Percentiles rank a stretch among this genome's conserved stretches.
These are phyloP conservation scores for Phalacrocorax aristotelis DNA, from an alignment of 2,113 vertebrate species.

Conservation along the genomic window DNA sequence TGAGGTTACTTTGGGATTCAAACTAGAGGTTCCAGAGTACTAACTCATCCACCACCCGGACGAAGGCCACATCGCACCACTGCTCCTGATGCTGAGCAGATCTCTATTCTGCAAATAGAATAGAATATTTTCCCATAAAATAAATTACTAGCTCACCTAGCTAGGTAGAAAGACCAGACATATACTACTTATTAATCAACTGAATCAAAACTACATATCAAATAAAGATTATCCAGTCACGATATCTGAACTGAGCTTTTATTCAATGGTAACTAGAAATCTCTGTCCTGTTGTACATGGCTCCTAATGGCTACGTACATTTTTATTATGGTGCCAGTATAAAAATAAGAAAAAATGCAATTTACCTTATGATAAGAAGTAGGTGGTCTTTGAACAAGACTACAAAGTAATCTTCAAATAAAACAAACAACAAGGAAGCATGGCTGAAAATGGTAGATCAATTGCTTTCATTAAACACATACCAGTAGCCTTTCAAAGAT, in stretches of 20 bases:
- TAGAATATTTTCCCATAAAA: neutral
- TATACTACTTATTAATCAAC: neutral
- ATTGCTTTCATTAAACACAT: constrained; percentile 21
- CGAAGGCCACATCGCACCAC: neutral
- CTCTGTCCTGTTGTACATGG: neutral
- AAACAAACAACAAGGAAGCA: neutral
- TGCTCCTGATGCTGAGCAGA: neutral
- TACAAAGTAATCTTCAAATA: constrained; percentile 55
- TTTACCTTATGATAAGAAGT: neutral
- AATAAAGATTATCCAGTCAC: neutral
- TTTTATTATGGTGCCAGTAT: neutral
- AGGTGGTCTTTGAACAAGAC: constrained; percentile 43
- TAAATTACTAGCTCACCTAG: neutral
- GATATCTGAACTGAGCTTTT: neutral
- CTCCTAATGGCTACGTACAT: neutral
- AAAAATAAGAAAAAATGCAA: neutral
- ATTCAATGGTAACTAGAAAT: neutral
- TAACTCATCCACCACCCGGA: neutral
- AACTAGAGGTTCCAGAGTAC: neutral
- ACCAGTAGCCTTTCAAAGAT: neutral
- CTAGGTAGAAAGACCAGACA: neutral
- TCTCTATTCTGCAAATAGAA: neutral
- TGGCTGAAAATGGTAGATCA: constrained; percentile 9
- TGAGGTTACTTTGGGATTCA: neutral
- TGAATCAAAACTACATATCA: neutral